Conservation (phyloP, 30 jellyfish, hydroid and myxozoan species). For the Aurelia sp. region DNA sequence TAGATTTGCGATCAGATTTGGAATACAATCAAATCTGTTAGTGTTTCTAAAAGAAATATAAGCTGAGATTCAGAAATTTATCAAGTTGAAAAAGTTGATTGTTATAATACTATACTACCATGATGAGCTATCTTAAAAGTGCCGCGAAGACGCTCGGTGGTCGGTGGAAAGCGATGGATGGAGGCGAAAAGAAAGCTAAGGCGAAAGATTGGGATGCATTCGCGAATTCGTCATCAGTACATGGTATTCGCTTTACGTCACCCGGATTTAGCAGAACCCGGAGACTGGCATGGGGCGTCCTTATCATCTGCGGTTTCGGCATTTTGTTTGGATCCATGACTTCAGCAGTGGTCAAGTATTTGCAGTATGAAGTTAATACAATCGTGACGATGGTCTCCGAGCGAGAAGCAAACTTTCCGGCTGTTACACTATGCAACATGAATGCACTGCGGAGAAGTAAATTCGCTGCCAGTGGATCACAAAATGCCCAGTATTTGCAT, state of each 20-base stretch:
- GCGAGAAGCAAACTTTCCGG: constrained; percentile 63
- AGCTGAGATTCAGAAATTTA: too few relatives aligned
- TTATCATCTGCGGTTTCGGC: constrained; percentile 36
- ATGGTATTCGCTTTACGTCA: constrained; percentile 67
- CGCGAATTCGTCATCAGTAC: constrained; percentile 62
- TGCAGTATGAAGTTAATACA: constrained; percentile 64
- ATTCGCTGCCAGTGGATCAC: background rate
- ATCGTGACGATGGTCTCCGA: constrained; percentile 68
- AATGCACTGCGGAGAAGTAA: constrained; percentile 57
- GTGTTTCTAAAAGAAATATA: too few relatives aligned
- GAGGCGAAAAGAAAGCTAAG: background rate
- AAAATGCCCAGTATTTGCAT: too few relatives aligned
- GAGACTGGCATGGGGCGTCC: constrained; percentile 55
- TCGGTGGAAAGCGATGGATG: background rate
- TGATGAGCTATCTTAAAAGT: background rate
- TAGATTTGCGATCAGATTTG: too few relatives aligned
- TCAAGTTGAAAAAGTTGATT: too few relatives aligned
- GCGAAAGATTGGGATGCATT: constrained; percentile 70
- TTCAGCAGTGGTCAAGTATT: constrained; percentile 51
- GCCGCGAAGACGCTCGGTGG: background rate
- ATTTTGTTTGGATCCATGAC: constrained; percentile 27
- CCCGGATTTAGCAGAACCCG: constrained; percentile 63
- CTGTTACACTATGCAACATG: constrained; percentile 73
- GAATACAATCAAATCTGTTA: background rate
- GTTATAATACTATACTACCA: background rate